Evolutionary conservation across 1,140 invertebrate species (phyloP).

Genomic region (Sesamia nonagrioides): DNA sequence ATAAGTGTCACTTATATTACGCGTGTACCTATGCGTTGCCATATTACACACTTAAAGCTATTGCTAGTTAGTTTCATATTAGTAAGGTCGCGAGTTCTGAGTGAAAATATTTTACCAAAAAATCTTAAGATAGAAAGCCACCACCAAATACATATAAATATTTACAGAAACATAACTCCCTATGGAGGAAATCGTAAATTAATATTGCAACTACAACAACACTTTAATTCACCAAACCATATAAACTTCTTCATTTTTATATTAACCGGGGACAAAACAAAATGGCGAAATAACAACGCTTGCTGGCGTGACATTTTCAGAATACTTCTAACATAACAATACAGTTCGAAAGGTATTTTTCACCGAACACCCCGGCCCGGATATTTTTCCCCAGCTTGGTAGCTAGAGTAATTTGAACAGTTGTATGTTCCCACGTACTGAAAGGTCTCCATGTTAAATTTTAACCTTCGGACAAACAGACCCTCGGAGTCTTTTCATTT

Average conservation of each 20-base stretch:
- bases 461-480: slow-evolving; percentile 53
- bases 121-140: not conserved
- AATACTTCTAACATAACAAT: slow-evolving; percentile 55
- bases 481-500: slow-evolving; percentile 18
- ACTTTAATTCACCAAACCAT: not conserved
- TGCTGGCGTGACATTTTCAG: slow-evolving; percentile 42
- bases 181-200: not conserved
- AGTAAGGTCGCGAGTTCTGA: slow-evolving; percentile 68
- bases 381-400: slow-evolving; percentile 67
- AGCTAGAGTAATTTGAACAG: slow-evolving; percentile 73
- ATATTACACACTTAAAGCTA: slow-evolving; percentile 85
- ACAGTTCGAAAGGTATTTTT: slow-evolving; percentile 68
- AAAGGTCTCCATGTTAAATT: slow-evolving; percentile 56
- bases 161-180: slow-evolving; percentile 2
- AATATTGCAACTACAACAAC: not conserved
- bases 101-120: slow-evolving; percentile 38
- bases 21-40: slow-evolving; percentile 76
- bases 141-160: not conserved
- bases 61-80: slow-evolving; percentile 66
- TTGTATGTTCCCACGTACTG: slow-evolving; percentile 74
- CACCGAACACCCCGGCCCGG: slow-evolving; percentile 51
- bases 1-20: slow-evolving; percentile 66
- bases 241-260: not conserved
- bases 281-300: slow-evolving; percentile 17
- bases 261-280: slow-evolving; percentile 7